phyloP scores from a whole-genome alignment of 2,797 vertebrate species.

The Sparidentex hasta region DNA sequence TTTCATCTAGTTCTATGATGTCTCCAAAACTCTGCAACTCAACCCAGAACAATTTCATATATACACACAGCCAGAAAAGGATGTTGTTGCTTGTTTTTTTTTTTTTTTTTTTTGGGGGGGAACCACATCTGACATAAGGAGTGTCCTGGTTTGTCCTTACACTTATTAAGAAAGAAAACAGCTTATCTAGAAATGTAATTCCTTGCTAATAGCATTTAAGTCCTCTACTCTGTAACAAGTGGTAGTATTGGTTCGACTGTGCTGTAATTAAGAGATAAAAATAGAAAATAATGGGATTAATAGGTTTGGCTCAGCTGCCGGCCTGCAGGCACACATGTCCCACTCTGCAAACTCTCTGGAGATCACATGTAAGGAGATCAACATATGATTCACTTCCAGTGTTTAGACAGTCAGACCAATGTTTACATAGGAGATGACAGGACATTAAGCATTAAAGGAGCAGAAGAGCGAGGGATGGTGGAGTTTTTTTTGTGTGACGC shows the following conservation, averaged over 20 bases:
- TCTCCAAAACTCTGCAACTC: no score
- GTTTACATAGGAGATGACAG: conserved; percentile 54
- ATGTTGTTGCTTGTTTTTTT: no score
- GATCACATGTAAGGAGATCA: conserved; percentile 58
- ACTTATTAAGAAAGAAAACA: conserved; percentile 38
- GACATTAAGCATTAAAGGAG: conserved; percentile 27
- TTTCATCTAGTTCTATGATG: no score
- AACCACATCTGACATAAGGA: neutral
- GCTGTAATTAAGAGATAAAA: conserved; percentile 74
- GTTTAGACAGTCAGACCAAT: conserved; percentile 42
- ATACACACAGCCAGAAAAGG: no score
- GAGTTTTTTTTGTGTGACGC: conserved; percentile 1
- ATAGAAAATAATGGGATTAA: conserved; percentile 78
- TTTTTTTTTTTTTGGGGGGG: no score
- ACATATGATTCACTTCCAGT: conserved; percentile 50
- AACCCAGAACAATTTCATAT: no score
- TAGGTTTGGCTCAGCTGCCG: conserved; percentile 69
- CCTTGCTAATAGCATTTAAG: conserved; percentile 35
- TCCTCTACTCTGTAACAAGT: conserved; percentile 47
- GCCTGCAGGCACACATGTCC: conserved; percentile 63
- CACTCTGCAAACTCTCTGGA: conserved; percentile 54
- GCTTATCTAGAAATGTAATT: conserved; percentile 44
- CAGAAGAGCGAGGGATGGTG: neutral
- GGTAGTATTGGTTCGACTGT: conserved; percentile 61
- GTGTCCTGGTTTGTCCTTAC: conserved; percentile 3